These are phyloP conservation scores for Doris montereyensis DNA, from an alignment of 2,888 invertebrate genomes.

Conservation along the genomic window DNA sequence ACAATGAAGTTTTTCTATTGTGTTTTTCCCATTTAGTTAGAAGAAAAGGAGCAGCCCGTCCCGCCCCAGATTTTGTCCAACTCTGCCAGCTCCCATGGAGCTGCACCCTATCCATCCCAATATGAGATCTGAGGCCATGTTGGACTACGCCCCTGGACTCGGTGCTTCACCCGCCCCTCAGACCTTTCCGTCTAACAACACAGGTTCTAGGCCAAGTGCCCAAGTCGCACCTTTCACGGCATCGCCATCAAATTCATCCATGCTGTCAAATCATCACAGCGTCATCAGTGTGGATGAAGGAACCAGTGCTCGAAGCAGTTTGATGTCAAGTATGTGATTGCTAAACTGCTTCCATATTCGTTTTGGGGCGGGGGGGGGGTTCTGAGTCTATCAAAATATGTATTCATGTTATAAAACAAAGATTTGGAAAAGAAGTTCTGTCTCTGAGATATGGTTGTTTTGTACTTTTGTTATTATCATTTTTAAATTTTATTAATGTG, in stretches of 20 bases:
- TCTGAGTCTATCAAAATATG: no score
- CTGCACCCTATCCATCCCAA: neutral
- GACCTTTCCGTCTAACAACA: neutral
- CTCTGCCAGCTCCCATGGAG: no score
- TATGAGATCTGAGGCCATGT: conserved; percentile 13
- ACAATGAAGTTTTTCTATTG: no score
- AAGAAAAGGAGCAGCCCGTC: conserved; percentile 46
- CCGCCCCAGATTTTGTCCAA: no score
- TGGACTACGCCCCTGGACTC: conserved; percentile 29
- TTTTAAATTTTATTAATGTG: no score
- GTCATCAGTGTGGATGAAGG: conserved; percentile 66
- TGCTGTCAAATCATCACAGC: conserved; percentile 50
- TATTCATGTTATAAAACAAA: no score
- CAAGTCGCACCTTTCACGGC: conserved; percentile 55
- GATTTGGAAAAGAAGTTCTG: no score
- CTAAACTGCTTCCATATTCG: neutral
- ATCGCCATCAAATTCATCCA: conserved; percentile 43
- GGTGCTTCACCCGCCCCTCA: conserved; percentile 27
- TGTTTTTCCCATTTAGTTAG: no score
- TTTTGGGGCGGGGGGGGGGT: neutral
- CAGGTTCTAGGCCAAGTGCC: conserved; percentile 47
- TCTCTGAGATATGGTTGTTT: no score
- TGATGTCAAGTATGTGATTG: neutral
- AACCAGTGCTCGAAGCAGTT: conserved; percentile 51
- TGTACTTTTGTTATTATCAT: no score